Evolutionary conservation across 2,888 invertebrate genomes (phyloP), one percentile per base, ranked within the genome.

Genomic region (Carpatolechia fugitivella): DNA sequence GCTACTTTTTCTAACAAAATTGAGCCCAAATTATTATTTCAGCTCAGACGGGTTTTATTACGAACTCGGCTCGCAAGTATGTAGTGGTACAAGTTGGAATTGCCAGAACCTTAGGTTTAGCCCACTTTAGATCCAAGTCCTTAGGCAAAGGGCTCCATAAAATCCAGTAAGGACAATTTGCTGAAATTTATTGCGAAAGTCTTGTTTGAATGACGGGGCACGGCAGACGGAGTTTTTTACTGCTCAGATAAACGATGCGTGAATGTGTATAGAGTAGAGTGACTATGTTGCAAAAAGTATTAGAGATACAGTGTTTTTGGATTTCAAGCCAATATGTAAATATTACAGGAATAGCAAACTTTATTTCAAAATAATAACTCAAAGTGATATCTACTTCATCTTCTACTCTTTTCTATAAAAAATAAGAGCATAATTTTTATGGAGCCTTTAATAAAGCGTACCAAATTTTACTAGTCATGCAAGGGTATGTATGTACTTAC

Each of bases 111-210:
- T 20, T 35, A 13, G 16, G 38, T 2, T 48, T 16, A 30, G 31
- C n/a, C 13, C 7, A 44, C 44, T 24, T 11, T 24, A 10, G 40
- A 6, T 24, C 8, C 13, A 33, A 38, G 13, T 13, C 14, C 24
- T 50, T 50, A 35, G 18, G 7, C 13, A 29, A 38, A 38, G 38
- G 13, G 52, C n/a, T 8, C 30, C 30, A 52, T 52, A 52, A 52
- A 52, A 52, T 31, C 31, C 52, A 41, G 41, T n/a, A 5, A 44
- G 31, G 48, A 40, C 54, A 40, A 54, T 54, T 40, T 48, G n/a
- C 35, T 40, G 54, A 24, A 48, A 54, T 54, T 54, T 54, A 54
- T 54, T 40, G 48, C 48, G 10, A 24, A 40, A 48, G 38, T 49
- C 54, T 38, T 38, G 35, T 14, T 14, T 10, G 54, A 40, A 46